Evolutionary conservation across 2,113 vertebrate genomes (phyloP), one percentile per base, ranked within the genome.

Genomic region (Spea bombifrons): DNA sequence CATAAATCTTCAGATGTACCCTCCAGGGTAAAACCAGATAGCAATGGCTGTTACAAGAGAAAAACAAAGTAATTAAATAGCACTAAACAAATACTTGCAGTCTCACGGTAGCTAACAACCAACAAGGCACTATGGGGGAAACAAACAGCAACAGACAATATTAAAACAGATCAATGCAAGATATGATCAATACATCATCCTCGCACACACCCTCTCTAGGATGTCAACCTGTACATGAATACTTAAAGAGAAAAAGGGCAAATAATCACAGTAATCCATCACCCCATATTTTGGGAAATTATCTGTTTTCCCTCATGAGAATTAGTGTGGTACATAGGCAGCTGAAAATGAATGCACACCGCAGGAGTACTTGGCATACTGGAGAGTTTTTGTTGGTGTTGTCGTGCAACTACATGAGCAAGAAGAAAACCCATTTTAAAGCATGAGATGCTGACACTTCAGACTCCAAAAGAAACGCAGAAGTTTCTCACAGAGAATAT

Each of bases 341-440:
- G 55, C 10, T 59, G 10, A 59, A 59, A 59, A 59, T 9, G 12
- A 59, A 59, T 59, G 12, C 10, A 59, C 55, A 59, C 55, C 10
- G 83, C 85, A 84, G 10, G 7, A 59, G 30, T 30, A 30, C 30
- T 30, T 30, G 30, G 30, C 30, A 30, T 30, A 30, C 30, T 30
- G 30, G 30, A 30, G 30, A 30, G 30, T 30, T 30, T 30, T 30
- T 30, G 30, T 30, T 30, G 30, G 30, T 30, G 30, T 30, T 30
- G 30, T 30, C 30, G 30, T 30, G 30, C 30, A 2, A 30, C 30
- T 30, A 30, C 30, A 30, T 30, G 30, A 30, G 30, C 30, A 30
- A 30, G 30, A 30, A 30, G 30, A 30, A 30, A 30, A 30, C 30
- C 30, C 30, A 30, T 30, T 30, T 30, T 30, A 30, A 30, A 30